Conservation (phyloP, 2,888 invertebrate genomes). For the Cryptocephalus primarius region DNA sequence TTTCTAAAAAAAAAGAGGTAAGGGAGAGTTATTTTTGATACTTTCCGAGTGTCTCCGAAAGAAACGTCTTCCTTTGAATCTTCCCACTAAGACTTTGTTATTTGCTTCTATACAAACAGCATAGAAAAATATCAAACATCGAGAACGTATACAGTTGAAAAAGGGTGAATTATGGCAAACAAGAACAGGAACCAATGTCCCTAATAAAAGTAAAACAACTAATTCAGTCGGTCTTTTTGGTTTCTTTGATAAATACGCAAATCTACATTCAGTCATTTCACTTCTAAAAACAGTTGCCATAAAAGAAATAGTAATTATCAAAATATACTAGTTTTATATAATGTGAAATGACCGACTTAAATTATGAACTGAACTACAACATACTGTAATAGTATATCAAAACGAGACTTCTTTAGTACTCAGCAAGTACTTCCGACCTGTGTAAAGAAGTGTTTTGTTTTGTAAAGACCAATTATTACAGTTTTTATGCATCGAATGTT, state of each 20-base stretch:
- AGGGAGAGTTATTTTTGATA: too few relatives aligned
- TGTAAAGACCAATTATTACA: too few relatives aligned
- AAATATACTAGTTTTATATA: too few relatives aligned
- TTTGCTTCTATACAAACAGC: conserved; percentile 11
- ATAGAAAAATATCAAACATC: conserved; percentile 15
- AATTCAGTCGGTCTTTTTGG: conserved; percentile 9
- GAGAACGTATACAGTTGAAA: conserved; percentile 8
- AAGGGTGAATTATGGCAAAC: conserved; percentile 7
- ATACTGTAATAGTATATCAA: conserved; percentile 5
- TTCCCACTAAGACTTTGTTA: conserved; percentile 11
- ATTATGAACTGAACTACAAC: conserved; percentile 5
- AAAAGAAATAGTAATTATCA: too few relatives aligned
- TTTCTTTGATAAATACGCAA: conserved; percentile 9
- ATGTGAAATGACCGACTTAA: neutral
- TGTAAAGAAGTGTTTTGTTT: too few relatives aligned
- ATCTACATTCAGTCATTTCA: neutral
- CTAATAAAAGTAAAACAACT: conserved; percentile 10
- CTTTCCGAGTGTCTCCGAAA: too few relatives aligned
- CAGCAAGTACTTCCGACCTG: too few relatives aligned
- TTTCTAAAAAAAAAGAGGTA: too few relatives aligned
- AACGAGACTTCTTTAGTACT: too few relatives aligned
- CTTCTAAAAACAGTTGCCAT: too few relatives aligned
- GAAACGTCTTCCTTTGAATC: conserved; percentile 3
- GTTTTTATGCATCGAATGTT: neutral
- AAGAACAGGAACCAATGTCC: conserved; percentile 2